Evolutionary conservation across 2,888 invertebrate species (phyloP).

Genomic region (Blastobasis adustella): DNA sequence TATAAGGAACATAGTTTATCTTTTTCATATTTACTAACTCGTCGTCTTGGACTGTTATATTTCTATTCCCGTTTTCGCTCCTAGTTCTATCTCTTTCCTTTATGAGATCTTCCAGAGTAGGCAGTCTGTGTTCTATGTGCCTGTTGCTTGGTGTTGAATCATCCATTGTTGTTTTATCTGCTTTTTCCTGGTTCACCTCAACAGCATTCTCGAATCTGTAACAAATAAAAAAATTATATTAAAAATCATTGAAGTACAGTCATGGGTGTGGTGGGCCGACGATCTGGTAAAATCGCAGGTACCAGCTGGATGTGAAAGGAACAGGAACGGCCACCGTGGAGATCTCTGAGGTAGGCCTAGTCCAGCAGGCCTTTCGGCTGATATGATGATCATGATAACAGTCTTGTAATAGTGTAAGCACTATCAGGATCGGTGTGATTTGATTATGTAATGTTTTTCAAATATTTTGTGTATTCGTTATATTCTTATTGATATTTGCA

Average conservation of each 20-base stretch:
- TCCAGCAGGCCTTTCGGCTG: no score
- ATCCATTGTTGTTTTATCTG: slow-evolving; percentile 9
- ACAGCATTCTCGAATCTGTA: slow-evolving; percentile 21
- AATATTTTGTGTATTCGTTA: no score
- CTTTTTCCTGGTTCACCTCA: slow-evolving; percentile 8
- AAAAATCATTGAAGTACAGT: background rate
- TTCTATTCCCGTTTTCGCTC: slow-evolving; percentile 2
- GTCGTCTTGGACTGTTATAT: slow-evolving; percentile 14
- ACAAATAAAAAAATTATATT: slow-evolving; percentile 16
- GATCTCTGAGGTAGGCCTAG: no score
- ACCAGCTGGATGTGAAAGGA: no score
- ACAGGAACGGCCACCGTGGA: no score
- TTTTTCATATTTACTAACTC: slow-evolving; percentile 23
- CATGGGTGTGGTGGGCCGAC: no score
- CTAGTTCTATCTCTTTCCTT: slow-evolving; percentile 8
- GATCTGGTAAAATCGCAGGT: no score
- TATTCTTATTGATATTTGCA: no score
- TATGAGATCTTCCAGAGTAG: slow-evolving; percentile 37
- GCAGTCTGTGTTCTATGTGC: slow-evolving; percentile 34
- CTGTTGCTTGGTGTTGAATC: slow-evolving; percentile 6
- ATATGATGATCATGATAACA: no score
- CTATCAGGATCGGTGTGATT: no score
- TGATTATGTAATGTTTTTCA: no score
- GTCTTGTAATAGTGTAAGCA: no score
- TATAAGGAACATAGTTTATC: slow-evolving; percentile 32